Percentiles rank a stretch among this genome's conserved stretches.
Evolutionary conservation across 2,113 vertebrate genomes (phyloP).

Genomic region (Muntiacus muntjak): DNA sequence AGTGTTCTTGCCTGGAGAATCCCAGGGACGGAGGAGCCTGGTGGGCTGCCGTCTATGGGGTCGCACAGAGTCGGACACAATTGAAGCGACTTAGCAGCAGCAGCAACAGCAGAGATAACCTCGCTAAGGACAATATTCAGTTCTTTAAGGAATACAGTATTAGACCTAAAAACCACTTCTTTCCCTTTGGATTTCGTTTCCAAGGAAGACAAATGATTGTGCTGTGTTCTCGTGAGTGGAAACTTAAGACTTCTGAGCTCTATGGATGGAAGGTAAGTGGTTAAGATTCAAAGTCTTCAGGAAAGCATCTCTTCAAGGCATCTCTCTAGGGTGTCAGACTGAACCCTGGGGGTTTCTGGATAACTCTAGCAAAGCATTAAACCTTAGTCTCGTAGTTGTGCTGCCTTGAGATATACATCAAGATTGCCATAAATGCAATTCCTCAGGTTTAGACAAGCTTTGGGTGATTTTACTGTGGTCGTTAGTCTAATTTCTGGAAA

Average conservation of each 20-base stretch:
- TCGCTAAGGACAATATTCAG: neutral
- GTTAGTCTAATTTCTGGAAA: constrained; percentile 31
- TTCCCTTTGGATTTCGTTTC: neutral
- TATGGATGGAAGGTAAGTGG: neutral
- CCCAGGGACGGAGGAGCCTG: rapidly evolving
- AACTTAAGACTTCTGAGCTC: neutral
- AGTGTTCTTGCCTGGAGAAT: neutral
- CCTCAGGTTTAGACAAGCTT: neutral
- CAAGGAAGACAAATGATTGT: neutral
- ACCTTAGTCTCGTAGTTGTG: neutral
- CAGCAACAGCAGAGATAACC: neutral
- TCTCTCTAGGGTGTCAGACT: neutral
- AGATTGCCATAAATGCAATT: neutral
- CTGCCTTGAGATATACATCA: neutral
- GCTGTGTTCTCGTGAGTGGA: neutral
- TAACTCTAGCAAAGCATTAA: neutral
- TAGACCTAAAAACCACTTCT: neutral
- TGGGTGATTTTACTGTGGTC: neutral
- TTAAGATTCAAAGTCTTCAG: neutral
- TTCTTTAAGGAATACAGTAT: neutral
- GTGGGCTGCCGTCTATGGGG: neutral
- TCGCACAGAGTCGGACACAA: rapidly evolving
- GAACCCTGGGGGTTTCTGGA: neutral
- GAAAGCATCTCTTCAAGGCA: neutral
- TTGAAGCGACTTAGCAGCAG: neutral